Conservation (phyloP, 37 sponge, comb jelly and placozoan genomes). For the Cladorhizidae sp. region DNA sequence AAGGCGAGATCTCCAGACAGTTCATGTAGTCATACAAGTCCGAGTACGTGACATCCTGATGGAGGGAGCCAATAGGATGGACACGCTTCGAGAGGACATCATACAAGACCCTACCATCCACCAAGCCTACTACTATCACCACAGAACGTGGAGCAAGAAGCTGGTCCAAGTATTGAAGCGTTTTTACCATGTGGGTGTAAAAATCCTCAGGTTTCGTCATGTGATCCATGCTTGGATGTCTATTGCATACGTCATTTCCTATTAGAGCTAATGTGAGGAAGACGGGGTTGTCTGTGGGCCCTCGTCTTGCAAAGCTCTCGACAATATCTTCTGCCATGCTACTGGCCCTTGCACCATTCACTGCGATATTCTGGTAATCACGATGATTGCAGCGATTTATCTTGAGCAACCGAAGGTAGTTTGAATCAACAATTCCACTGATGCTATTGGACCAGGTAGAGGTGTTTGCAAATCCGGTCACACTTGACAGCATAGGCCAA, state of each 20-base stretch:
- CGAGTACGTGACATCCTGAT: constrained; percentile 83
- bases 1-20: constrained; percentile 88
- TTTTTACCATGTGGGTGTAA: constrained; percentile 49
- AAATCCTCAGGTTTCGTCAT: constrained; percentile 95
- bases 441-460: constrained; percentile 60
- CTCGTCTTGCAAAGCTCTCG: constrained; percentile 57
- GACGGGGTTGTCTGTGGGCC: constrained; percentile 62
- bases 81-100: constrained; percentile 72
- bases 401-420: constrained; percentile 53
- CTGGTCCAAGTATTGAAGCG: constrained; percentile 72
- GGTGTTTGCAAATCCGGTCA: constrained; percentile 77
- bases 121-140: constrained; percentile 72
- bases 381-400: constrained; percentile 90
- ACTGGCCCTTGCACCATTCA: constrained; percentile 83
- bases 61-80: constrained; percentile 79
- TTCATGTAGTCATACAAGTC: constrained; percentile 88
- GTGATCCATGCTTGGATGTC: constrained; percentile 68
- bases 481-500: constrained; percentile 90
- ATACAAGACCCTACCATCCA: constrained; percentile 85
- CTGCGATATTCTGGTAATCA: constrained; percentile 92
- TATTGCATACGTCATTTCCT: constrained; percentile 92
- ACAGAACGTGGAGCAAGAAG: constrained; percentile 69
- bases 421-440: constrained; percentile 81
- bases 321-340: constrained; percentile 66
- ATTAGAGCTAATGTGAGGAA: constrained; percentile 71